Conservation (phyloP, 2,888 invertebrate genomes). For the Monopis laevigella region DNA sequence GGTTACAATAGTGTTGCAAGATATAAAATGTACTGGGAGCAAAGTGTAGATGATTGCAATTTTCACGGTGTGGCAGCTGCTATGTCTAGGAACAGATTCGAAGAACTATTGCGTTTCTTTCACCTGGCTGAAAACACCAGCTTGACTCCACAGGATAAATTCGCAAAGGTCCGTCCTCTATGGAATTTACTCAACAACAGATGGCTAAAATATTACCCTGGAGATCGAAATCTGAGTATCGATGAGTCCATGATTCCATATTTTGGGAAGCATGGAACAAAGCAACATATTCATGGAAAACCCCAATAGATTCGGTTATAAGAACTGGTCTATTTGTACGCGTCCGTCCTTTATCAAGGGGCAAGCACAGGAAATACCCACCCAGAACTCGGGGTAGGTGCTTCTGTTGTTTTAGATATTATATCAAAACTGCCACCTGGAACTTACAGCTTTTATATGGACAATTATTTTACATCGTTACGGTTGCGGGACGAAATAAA, state of each 20-base stretch:
- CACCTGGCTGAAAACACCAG: conserved; percentile 25
- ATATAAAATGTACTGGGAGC: conserved; percentile 26
- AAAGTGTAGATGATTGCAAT: conserved; percentile 21
- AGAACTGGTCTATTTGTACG: conserved; percentile 23
- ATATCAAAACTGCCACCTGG: too few relatives aligned
- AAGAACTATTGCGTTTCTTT: conserved; percentile 24
- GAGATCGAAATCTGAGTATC: conserved; percentile 22
- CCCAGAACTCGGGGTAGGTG: conserved; percentile 16
- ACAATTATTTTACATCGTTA: too few relatives aligned
- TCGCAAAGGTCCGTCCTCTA: conserved; percentile 25
- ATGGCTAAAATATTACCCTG: conserved; percentile 20
- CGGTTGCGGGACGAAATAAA: too few relatives aligned
- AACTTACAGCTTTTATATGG: too few relatives aligned
- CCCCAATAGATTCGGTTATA: conserved; percentile 24
- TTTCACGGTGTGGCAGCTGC: too few relatives aligned
- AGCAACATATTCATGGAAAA: conserved; percentile 25
- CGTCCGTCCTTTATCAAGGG: conserved; percentile 24
- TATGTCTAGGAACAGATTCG: conserved; percentile 26
- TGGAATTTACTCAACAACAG: conserved; percentile 23
- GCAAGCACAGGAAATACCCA: conserved; percentile 16
- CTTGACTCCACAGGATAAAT: conserved; percentile 22
- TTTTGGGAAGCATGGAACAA: conserved; percentile 24
- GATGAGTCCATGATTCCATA: conserved; percentile 33
- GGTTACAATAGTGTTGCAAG: conserved; percentile 18
- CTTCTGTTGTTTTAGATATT: too few relatives aligned